Base-by-base conservation (phyloP, 2,113 vertebrate genomes). In the Saguinus midas region DNA sequence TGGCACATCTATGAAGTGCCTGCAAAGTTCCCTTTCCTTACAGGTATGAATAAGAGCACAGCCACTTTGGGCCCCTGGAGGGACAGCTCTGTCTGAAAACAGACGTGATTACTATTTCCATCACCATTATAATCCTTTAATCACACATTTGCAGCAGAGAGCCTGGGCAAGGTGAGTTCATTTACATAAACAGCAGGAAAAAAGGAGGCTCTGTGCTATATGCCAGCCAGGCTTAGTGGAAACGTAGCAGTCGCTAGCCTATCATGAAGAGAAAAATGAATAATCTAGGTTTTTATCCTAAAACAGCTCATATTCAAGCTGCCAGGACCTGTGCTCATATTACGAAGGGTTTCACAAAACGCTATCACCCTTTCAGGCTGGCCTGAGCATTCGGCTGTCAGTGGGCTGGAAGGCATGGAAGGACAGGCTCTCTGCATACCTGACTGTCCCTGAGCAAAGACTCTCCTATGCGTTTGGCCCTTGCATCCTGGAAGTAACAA, bases 111-210 rank as follows among this genome's bases (percentile, higher is more conserved):
- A 96, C 97, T 98, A 95, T 97, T 98, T 98, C 80, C 87, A 97
- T 98, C 95, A 96, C 95, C 91, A 96, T 95, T 97, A 94, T 97
- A 98, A 98, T 97, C 96, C 94, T 95, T 95, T 98, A 97, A 98
- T 98, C 97, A 98, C 96, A 96, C 87, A 90, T 94, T 95, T 95
- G 80, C 97, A 97, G 96, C 83, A 91, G 96, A 96, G 78, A 96
- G 45, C 72, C 93, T 72, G 87, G 92, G 87, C 87, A 96, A 95
- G 96, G 87, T 87, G 72, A 98, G 95, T 94, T 90, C 94, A 79
- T 96, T 95, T 97, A 96, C 90, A 89, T 87, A 95, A 97, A 95
- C 94, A 96, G 66, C 68, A 92, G 92, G 27, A 73, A 79, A 95
- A 95, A 96, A 97, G 58, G 82, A 90, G 78, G 48, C 45, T 95